These are phyloP conservation scores for Talpa occidentalis DNA, from an alignment of 2,113 vertebrate species.

Conservation along the genomic window DNA sequence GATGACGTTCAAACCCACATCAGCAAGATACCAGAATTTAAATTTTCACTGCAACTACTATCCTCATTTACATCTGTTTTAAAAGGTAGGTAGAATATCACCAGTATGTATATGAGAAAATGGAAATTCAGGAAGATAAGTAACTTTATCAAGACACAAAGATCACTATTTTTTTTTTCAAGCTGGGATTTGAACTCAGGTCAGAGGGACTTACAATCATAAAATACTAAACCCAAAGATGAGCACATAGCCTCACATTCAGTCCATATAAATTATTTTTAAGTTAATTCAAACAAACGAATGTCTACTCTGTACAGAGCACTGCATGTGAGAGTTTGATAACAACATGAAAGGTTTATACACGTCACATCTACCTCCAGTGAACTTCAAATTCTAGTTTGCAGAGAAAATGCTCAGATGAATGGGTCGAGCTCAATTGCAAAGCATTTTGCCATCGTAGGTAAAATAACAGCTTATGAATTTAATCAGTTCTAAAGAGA, in stretches of 20 bases:
- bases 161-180: neutral
- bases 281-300: neutral
- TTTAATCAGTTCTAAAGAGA: neutral
- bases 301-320: neutral
- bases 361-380: neutral
- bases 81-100: neutral
- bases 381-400: neutral
- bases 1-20: neutral
- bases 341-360: slow-evolving; percentile 14
- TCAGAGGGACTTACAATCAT: neutral
- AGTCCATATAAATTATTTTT: neutral
- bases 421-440: neutral
- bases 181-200: neutral
- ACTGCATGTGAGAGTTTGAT: neutral
- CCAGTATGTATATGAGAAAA: neutral
- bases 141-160: neutral
- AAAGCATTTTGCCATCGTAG: neutral
- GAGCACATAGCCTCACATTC: neutral
- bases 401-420: slow-evolving; percentile 4
- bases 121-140: neutral
- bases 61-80: neutral
- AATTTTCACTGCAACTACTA: too few relatives aligned
- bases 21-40: too few relatives aligned
- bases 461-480: neutral
- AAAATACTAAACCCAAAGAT: neutral